Evolutionary conservation across 1,140 invertebrate genomes (phyloP).

Genomic region (Zaprionus camerounensis): DNA sequence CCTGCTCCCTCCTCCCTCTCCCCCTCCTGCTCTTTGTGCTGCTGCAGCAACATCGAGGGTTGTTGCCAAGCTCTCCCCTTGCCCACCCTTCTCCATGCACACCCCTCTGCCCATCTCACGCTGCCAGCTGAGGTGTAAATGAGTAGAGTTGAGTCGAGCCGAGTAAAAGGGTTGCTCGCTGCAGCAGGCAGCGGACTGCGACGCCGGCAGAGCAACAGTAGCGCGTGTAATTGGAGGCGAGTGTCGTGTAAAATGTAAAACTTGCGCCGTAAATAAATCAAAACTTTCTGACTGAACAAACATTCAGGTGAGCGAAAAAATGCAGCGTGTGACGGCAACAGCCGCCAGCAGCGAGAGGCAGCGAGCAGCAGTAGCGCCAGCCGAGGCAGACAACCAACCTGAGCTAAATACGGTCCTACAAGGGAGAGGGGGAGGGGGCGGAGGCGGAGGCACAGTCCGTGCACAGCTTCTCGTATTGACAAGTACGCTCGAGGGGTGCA

Average conservation of each 20-base stretch:
- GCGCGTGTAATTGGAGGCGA: constrained; percentile 79
- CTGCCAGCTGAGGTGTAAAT: constrained; percentile 72
- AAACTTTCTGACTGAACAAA: constrained; percentile 83
- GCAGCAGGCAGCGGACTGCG: neutral
- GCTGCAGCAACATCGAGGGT: constrained; percentile 43
- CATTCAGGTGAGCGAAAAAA: constrained; percentile 82
- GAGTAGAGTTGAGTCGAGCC: constrained; percentile 55
- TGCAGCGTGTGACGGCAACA: constrained; percentile 70
- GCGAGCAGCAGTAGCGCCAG: constrained; percentile 16
- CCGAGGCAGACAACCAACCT: constrained; percentile 20
- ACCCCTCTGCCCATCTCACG: neutral
- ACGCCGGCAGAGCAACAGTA: constrained; percentile 32
- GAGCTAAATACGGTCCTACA: constrained; percentile 43
- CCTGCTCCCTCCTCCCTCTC: neutral
- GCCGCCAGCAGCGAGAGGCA: constrained; percentile 34
- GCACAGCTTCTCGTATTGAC: constrained; percentile 75
- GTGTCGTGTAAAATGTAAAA: constrained; percentile 83
- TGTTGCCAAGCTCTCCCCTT: constrained; percentile 26
- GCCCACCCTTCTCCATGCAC: neutral
- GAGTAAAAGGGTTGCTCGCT: constrained; percentile 49
- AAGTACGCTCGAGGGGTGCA: constrained; percentile 56
- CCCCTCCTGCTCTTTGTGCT: constrained; percentile 12
- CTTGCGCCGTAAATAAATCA: constrained; percentile 83
- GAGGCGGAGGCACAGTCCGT: constrained; percentile 1
- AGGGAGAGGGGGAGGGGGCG: neutral